Base-by-base conservation (phyloP, 2,888 invertebrate genomes). In the Orthonevra nobilis region DNA sequence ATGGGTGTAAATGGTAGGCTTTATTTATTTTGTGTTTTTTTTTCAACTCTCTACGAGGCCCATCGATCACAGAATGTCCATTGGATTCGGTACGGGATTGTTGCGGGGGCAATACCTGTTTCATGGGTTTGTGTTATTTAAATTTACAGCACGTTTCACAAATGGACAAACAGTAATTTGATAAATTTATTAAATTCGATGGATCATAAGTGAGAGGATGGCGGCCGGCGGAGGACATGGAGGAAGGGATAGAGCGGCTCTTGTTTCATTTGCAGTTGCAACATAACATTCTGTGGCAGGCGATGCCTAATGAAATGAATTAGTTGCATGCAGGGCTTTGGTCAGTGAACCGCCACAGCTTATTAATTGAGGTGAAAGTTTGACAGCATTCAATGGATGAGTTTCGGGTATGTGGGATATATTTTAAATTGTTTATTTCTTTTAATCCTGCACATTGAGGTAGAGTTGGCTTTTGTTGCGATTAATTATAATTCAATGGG, bases 121-220 rank as follows among this genome's bases (percentile, higher is more conserved):
- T 60, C 58, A 50, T 56, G 52, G 79, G 50, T 64, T 73, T 81
- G 81, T 77, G 68, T 69, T 81, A 81, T 82, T 81, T 81, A 82
- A 81, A 81, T 82, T 82, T 82, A 82, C 81, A 82, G 81, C 81
- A 81, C 81, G 82, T 82, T 82, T 75, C 73, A 81, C 81, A 82
- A 82, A 81, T 81, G 73, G 63, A 69, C 81, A 63, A 73, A 58
- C 36, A 66, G 81, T 81, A 82, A 82, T 82, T 82, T 82, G 82
- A 81, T 82, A 81, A 82, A 82, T 81, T 82, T 81, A 82, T 82
- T 82, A 81, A 82, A 81, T 81, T 77, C 79, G 44, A 61, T 73
- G 73, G 73, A 72, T 79, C 73, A 56, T 42, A 46, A n/a, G 36
- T 17, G 58, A 28, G 52, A 20, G 54, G 7, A 52, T 32, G 15